Evolutionary conservation across 23 tunicate genomes (phyloP).

Genomic region (Oikopleura dioica): DNA sequence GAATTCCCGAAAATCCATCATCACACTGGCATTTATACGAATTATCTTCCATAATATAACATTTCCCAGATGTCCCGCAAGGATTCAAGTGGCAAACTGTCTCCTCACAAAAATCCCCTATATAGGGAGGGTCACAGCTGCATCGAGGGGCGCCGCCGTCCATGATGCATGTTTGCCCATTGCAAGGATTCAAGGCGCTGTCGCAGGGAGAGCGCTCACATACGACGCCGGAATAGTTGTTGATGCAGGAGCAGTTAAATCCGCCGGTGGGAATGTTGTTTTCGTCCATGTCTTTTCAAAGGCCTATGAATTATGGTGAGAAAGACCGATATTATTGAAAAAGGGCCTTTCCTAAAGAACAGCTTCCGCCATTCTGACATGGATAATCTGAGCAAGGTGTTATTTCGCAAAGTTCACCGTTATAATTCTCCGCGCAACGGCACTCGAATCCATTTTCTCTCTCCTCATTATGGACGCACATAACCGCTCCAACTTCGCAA

Average conservation of each 20-base stretch:
- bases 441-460: neutral
- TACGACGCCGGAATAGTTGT: too few relatives aligned
- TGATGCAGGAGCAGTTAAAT: too few relatives aligned
- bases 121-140: neutral
- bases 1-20: neutral
- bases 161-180: neutral
- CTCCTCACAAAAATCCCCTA: neutral
- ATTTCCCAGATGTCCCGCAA: neutral
- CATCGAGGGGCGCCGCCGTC: neutral
- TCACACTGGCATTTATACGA: neutral
- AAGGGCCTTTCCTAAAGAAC: too few relatives aligned
- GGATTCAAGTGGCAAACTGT: neutral
- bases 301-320: too few relatives aligned
- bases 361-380: too few relatives aligned
- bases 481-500: neutral
- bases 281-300: too few relatives aligned
- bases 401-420: neutral
- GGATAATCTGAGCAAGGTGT: too few relatives aligned
- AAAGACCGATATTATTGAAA: too few relatives aligned
- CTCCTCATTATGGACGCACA: neutral
- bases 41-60: neutral
- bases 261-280: too few relatives aligned
- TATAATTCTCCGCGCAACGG: neutral
- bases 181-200: too few relatives aligned
- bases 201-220: too few relatives aligned